Evolutionary conservation across 2,113 vertebrate genomes (phyloP), one percentile per base, ranked within the genome.

Genomic region (Lepus timidus): DNA sequence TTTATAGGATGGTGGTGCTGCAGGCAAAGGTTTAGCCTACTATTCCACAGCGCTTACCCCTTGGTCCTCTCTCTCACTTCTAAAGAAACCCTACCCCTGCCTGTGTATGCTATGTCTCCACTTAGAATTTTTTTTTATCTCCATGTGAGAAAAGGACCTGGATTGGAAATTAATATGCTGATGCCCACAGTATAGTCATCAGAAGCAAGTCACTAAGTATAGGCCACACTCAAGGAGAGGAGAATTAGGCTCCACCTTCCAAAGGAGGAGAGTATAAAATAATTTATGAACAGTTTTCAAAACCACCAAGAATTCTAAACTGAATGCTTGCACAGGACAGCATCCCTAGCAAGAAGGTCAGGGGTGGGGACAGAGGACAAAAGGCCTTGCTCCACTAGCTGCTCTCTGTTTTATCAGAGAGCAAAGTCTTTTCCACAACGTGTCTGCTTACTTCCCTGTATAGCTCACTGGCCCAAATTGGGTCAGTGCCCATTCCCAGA

Each of bases 271-370:
- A 36, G 4, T 86, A 64, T 90, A n/a, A 58, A 70, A 70, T 83
- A 75, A 65, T 91, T 74, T 83, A 36, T 91, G 39, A 23, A 75
- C 58, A 64, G 51, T 52, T 83, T 83, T 92, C 67, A 51, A 88
- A 84, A 90, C 20, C 16, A 90, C 61, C 33, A 80, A 10, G 44
- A 80, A 84, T 58, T 39, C 44, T 36, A 84, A 75, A 84, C 31
- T 36, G 55, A 75, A 74, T 49, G 31, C 76, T 91, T 36, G 61
- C 8, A 76, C 10, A 83, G 85, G 70, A 52, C n/a, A 52, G 58
- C n/a, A 92, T 78, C 25, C 78, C 78, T 52, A 78, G 61, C 52
- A 84, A 64, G 16, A 76, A 76, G 25, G 17, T 36, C 44, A 1
- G 17, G 67, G 52, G 8, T 55, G 52, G 78, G 13, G 20, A 17